Evolutionary conservation across 1,140 invertebrate genomes (phyloP).

Genomic region (Eupristina koningsbergeri): DNA sequence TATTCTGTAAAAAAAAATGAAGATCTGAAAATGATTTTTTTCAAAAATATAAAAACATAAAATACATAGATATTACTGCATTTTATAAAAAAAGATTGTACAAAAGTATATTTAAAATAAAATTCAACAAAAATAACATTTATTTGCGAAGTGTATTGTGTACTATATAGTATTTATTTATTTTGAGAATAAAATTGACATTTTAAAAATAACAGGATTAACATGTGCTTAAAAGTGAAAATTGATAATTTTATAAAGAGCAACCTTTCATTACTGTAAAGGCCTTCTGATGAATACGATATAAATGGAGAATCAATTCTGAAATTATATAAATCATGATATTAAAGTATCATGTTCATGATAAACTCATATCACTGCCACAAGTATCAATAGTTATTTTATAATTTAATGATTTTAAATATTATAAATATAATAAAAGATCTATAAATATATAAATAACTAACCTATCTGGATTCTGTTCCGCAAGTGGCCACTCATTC

Average conservation of each 20-base stretch:
- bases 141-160: constrained; percentile 44
- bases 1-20: constrained; percentile 56
- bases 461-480: constrained; percentile 68
- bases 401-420: neutral
- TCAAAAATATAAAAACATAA: neutral
- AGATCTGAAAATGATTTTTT: neutral
- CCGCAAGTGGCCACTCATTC: constrained; percentile 74
- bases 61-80: neutral
- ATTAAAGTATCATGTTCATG: constrained; percentile 15
- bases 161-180: constrained; percentile 23
- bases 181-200: constrained; percentile 25
- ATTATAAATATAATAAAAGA: neutral
- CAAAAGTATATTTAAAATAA: constrained; percentile 35
- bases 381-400: constrained; percentile 26
- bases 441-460: constrained; percentile 32
- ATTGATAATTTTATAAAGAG: constrained; percentile 46
- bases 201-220: constrained; percentile 21
- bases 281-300: constrained; percentile 70
- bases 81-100: constrained; percentile 29
- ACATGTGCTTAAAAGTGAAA: constrained; percentile 48
- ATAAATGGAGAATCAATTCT: constrained; percentile 70
- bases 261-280: constrained; percentile 69
- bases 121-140: constrained; percentile 39
- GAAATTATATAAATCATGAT: constrained; percentile 58
- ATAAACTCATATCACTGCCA: neutral